Evolutionary conservation across 2,888 invertebrate genomes (phyloP), one percentile per base, ranked within the genome.

Genomic region (Dolomedes plantarius): DNA sequence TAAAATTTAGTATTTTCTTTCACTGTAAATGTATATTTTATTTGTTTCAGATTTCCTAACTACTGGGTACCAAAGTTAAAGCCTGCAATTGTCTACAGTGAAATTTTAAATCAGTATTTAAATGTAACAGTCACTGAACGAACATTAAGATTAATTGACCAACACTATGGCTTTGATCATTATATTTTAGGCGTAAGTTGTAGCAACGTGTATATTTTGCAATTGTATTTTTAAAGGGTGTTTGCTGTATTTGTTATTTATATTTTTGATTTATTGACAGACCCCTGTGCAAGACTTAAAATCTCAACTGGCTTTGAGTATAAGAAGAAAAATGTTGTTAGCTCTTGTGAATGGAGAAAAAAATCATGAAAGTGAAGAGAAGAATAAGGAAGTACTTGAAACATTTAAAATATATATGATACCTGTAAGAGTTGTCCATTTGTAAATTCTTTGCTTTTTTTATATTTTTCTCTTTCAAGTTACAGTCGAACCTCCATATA

Each of bases 91-190:
- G 94, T 99, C 0, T 95, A 96, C 91, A 97, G 97, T 89, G 97
- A 98, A 92, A 94, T 99, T 76, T 93, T 98, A 75, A 94, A 98
- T 91, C 94, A 95, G 88, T 94, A 96, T 91, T 94, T 98, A 90
- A 94, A 94, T 1, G 94, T 97, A 0, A 93, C 94, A 5, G 95
- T 98, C 0, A 99, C 99, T 7, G 93, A 94, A 80, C 93, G 98
- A 89, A 95, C 98, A 0, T 93, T 98, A 77, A 93, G 94, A 89
- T 93, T 97, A 88, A 97, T 99, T 88, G 95, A 98, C 92, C 94
- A 96, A 89, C 94, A 95, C 90, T 95, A 95, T 92, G 99, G 99
- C 9, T 96, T 99, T 90, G 99, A 99, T 92, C 95, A 95, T 91
- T 99, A 99, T 92, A 93, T 99, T 90, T 93, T 99, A 28, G 95